These are phyloP conservation scores for Drosophila repletoides DNA, from an alignment of 1,140 invertebrate genomes.

Conservation along the genomic window DNA sequence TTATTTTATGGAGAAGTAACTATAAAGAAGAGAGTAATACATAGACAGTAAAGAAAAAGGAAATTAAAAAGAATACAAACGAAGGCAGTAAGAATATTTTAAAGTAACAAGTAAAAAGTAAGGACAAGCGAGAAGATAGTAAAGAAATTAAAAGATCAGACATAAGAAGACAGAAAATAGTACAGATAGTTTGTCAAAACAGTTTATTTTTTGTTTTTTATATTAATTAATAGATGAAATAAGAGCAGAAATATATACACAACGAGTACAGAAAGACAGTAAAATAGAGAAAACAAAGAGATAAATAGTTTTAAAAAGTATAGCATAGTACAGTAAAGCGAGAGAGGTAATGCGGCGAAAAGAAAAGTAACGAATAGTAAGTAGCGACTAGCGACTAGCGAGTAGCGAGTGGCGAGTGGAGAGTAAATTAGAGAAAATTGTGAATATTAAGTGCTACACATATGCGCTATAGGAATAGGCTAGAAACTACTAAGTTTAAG, in stretches of 20 bases:
- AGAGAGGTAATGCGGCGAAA: not conserved
- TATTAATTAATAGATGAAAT: slow-evolving; percentile 44
- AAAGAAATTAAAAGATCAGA: not conserved
- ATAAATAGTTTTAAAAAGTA: not conserved
- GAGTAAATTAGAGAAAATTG: not conserved
- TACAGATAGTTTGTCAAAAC: slow-evolving; percentile 31
- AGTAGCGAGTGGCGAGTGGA: not conserved
- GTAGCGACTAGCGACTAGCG: not conserved
- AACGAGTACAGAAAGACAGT: slow-evolving; percentile 21
- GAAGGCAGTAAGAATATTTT: not conserved
- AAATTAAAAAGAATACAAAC: not conserved
- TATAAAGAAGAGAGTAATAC: no score
- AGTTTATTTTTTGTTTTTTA: slow-evolving; percentile 52
- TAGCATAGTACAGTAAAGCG: not conserved
- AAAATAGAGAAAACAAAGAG: not conserved
- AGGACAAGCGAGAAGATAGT: not conserved
- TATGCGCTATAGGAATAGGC: slow-evolving; percentile 69
- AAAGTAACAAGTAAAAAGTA: not conserved
- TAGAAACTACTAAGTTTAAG: slow-evolving; percentile 73
- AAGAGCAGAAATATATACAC: slow-evolving; percentile 62
- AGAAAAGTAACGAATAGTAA: not conserved
- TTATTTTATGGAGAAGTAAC: no score
- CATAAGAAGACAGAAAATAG: slow-evolving; percentile 1
- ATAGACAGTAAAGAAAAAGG: not conserved
- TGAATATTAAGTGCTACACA: slow-evolving; percentile 59